These are phyloP conservation scores for Vulpes vulpes DNA, from an alignment of 2,113 vertebrate species.

Conservation along the genomic window DNA sequence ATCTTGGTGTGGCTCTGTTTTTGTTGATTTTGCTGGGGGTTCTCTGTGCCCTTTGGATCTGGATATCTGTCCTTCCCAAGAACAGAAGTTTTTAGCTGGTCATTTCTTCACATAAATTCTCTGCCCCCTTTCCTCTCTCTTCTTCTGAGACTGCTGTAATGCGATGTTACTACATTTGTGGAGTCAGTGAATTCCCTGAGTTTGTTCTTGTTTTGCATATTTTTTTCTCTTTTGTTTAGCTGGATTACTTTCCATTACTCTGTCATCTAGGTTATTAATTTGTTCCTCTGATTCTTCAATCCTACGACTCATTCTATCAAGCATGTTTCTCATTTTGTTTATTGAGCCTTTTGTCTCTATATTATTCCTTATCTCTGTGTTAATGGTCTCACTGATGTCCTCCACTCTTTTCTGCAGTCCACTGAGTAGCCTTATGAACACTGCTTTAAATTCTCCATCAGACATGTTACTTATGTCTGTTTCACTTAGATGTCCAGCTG, in stretches of 20 bases:
- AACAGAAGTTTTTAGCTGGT: not conserved
- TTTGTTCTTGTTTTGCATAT: not conserved
- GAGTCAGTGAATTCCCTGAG: not conserved
- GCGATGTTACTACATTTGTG: not conserved
- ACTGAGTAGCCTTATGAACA: not conserved
- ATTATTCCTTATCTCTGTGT: not conserved
- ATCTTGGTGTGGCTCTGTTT: not conserved
- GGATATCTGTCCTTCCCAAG: not conserved
- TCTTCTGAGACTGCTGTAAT: not conserved
- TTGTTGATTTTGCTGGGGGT: not conserved
- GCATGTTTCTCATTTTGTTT: not conserved
- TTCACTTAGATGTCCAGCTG: not conserved
- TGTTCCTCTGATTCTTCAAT: not conserved
- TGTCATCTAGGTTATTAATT: not conserved
- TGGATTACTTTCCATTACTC: not conserved
- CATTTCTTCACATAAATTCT: not conserved
- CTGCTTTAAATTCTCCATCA: not conserved
- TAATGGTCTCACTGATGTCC: not conserved
- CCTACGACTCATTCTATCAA: not conserved
- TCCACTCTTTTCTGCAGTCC: not conserved
- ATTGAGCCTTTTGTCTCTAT: not conserved
- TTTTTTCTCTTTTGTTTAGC: not conserved
- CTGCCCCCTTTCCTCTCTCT: not conserved
- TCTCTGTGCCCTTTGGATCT: not conserved
- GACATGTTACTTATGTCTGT: not conserved